These are phyloP conservation scores for Hemichromis elongatus DNA, from an alignment of 2,113 vertebrate species.

Conservation along the genomic window DNA sequence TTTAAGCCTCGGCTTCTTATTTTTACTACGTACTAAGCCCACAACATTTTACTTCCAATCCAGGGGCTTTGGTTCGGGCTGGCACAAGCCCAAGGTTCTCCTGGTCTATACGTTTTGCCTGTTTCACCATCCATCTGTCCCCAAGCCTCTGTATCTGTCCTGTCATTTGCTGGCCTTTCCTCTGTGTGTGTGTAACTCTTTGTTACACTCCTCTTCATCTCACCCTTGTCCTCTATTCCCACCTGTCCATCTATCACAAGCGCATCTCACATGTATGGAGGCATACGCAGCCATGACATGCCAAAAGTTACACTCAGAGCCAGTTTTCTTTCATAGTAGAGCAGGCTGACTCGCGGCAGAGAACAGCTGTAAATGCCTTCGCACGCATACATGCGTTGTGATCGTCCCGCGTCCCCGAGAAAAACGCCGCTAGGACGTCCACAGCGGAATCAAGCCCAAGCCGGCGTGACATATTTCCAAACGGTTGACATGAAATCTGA, in stretches of 20 bases:
- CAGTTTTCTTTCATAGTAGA: neutral
- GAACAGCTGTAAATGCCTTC: slow-evolving; percentile 13
- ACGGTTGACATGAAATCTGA: slow-evolving; percentile 19
- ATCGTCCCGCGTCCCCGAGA: neutral
- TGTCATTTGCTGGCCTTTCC: slow-evolving; percentile 2
- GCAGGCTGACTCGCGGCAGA: neutral
- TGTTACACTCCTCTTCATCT: slow-evolving; percentile 3
- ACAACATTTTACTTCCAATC: slow-evolving; percentile 62
- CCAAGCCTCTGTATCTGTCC: neutral
- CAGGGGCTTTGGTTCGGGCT: slow-evolving; percentile 39
- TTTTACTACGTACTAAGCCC: slow-evolving; percentile 64
- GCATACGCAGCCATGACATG: neutral
- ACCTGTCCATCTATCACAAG: slow-evolving; percentile 22
- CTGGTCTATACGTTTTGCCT: slow-evolving; percentile 9
- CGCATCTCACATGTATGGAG: neutral
- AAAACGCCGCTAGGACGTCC: neutral
- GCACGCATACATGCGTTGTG: neutral
- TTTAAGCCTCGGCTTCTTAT: slow-evolving; percentile 56
- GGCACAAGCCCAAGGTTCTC: slow-evolving; percentile 24
- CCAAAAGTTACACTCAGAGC: neutral
- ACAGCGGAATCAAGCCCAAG: neutral
- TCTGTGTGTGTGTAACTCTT: neutral
- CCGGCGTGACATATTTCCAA: neutral
- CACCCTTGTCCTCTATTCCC: neutral
- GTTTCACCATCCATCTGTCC: slow-evolving; percentile 45